Evolutionary conservation across 1,140 invertebrate genomes (phyloP).

Genomic region (Meloidogyne chitwoodi): DNA sequence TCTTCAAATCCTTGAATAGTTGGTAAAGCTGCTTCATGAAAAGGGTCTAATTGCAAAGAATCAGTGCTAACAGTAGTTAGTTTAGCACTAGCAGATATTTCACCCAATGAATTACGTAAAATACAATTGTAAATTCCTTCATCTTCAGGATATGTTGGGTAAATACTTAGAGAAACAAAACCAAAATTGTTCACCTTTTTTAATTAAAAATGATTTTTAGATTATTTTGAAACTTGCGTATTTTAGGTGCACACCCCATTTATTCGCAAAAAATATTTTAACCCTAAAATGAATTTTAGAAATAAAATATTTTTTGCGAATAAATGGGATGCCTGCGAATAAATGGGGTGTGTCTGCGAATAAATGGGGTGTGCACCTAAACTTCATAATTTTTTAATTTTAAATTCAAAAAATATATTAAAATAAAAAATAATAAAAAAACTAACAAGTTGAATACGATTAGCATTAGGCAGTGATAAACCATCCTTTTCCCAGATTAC

Average conservation of each 20-base stretch:
- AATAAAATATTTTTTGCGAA: no score
- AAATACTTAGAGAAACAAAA: constrained; percentile 83
- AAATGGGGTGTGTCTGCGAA: no score
- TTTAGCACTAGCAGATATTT: constrained; percentile 64
- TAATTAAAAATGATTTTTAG: neutral
- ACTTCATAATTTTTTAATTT: no score
- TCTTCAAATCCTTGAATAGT: constrained; percentile 50
- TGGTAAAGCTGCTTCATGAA: constrained; percentile 49
- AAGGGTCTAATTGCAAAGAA: constrained; percentile 38
- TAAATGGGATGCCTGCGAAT: no score
- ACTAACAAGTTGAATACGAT: constrained; percentile 67
- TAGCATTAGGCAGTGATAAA: constrained; percentile 63
- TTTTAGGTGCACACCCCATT: no score
- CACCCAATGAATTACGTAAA: constrained; percentile 77
- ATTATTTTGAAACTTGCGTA: no score
- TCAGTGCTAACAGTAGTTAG: constrained; percentile 41
- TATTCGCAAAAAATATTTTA: no score
- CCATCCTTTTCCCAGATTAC: constrained; percentile 79
- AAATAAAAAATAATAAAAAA: no score
- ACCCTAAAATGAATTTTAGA: no score
- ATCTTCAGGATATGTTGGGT: constrained; percentile 84
- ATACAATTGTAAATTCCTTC: constrained; percentile 83
- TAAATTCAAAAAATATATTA: no score
- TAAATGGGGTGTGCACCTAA: no score
- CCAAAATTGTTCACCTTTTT: constrained; percentile 75